A percentile compares a stretch with the other conserved stretches of the same genome.
These are phyloP conservation scores for Cyphomyrmex costatus DNA, from an alignment of 1,140 invertebrate genomes.

Conservation along the genomic window DNA sequence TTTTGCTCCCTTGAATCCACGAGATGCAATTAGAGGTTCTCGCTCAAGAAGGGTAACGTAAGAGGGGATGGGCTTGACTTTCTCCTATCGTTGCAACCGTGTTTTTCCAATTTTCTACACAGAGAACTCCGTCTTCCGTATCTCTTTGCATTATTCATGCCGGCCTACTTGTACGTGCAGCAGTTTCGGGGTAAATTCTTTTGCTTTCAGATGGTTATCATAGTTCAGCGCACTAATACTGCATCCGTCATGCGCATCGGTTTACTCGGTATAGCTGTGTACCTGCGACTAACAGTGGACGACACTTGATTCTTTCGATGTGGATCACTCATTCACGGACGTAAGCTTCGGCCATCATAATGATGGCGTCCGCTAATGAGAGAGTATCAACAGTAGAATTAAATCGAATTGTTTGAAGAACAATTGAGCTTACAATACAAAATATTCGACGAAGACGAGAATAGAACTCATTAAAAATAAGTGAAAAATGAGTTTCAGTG, in stretches of 20 bases:
- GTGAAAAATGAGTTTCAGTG: constrained; percentile 18
- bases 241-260: constrained; percentile 25
- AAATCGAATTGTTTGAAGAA: constrained; percentile 29
- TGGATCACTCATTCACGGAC: neutral
- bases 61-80: constrained; percentile 47
- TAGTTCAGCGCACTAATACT: constrained; percentile 33
- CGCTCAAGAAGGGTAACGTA: constrained; percentile 45
- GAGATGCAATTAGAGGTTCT: constrained; percentile 79
- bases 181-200: constrained; percentile 50
- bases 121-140: constrained; percentile 39
- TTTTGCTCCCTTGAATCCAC: constrained; percentile 78
- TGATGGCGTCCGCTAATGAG: constrained; percentile 5
- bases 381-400: constrained; percentile 5
- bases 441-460: constrained; percentile 19
- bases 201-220: constrained; percentile 50
- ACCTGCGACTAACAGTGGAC: constrained; percentile 10
- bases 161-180: constrained; percentile 56
- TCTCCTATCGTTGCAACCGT: constrained; percentile 28
- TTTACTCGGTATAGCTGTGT: constrained; percentile 10
- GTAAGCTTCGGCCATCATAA: neutral
- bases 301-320: constrained; percentile 9
- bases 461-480: constrained; percentile 8
- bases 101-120: constrained; percentile 58
- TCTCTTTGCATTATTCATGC: constrained; percentile 63
- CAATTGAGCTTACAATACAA: constrained; percentile 18